Conservation (phyloP, 1,140 invertebrate genomes). For the Monochamus saltuarius region DNA sequence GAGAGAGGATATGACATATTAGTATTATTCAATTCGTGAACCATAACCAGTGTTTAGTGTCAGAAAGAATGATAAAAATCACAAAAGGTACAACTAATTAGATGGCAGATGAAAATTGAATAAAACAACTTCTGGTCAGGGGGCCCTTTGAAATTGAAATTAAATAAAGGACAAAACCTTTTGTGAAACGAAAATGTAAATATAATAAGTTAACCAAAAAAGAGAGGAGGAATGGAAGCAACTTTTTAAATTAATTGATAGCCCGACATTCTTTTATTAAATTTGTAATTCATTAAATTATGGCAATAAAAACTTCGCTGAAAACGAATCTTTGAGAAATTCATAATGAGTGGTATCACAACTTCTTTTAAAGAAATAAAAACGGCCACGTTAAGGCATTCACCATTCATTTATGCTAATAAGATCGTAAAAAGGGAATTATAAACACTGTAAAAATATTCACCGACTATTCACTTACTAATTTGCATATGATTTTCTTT, state of each 20-base stretch:
- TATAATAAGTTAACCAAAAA: constrained; percentile 15
- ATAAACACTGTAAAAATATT: constrained; percentile 54
- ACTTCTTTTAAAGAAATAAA: constrained; percentile 32
- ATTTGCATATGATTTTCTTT: constrained; percentile 52
- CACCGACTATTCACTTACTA: constrained; percentile 48
- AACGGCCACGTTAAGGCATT: constrained; percentile 39
- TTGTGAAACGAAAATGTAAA: constrained; percentile 20
- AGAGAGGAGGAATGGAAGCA: constrained; percentile 6
- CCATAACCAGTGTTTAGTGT: too few species aligned
- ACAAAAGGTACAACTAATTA: too few species aligned
- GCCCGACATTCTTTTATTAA: constrained; percentile 19
- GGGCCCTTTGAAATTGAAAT: too few species aligned
- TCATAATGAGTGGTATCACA: constrained; percentile 39
- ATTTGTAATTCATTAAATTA: constrained; percentile 41
- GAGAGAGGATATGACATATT: too few species aligned
- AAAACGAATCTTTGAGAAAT: constrained; percentile 41
- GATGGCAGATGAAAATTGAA: too few species aligned
- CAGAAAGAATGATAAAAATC: too few species aligned
- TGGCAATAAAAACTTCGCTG: constrained; percentile 34
- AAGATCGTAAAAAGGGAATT: constrained; percentile 50
- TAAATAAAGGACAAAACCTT: background rate
- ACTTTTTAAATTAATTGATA: constrained; percentile 23
- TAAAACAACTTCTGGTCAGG: too few species aligned
- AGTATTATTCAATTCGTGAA: too few species aligned
- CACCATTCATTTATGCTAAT: constrained; percentile 50